These are phyloP conservation scores for Drosophila biarmipes DNA, from an alignment of 1,140 invertebrate genomes.

Conservation along the genomic window DNA sequence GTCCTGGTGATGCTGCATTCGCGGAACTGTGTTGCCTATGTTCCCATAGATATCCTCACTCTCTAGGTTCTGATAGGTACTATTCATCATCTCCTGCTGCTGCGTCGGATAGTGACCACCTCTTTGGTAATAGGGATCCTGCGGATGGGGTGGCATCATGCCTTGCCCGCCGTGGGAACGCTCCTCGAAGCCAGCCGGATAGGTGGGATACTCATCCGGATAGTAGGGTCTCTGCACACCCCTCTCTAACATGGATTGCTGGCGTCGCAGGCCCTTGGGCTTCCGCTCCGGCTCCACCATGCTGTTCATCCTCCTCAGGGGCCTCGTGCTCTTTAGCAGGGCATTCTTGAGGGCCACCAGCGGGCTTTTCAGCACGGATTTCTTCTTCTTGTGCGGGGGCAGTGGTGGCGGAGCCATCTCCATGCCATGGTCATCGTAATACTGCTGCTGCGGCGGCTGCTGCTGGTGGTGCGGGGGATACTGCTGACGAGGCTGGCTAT, in stretches of 20 bases:
- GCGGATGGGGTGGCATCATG: constrained; percentile 33
- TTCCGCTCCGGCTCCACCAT: constrained; percentile 82
- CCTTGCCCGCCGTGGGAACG: constrained; percentile 30
- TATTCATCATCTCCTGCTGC: constrained; percentile 75
- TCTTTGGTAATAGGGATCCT: constrained; percentile 62
- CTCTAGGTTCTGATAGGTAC: constrained; percentile 83
- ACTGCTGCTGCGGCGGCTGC: constrained; percentile 52
- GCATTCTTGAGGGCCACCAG: constrained; percentile 80
- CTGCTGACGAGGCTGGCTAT: constrained; percentile 29
- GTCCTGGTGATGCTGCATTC: constrained; percentile 44
- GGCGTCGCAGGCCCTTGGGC: constrained; percentile 70
- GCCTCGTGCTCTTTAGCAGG: constrained; percentile 75
- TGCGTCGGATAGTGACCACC: constrained; percentile 48
- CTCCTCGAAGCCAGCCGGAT: constrained; percentile 70
- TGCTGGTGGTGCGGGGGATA: constrained; percentile 15
- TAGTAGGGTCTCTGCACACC: constrained; percentile 77
- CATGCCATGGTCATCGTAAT: constrained; percentile 70
- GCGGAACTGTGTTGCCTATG: constrained; percentile 58
- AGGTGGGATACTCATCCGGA: constrained; percentile 79
- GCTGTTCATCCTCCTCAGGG: constrained; percentile 79
- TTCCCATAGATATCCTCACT: constrained; percentile 82
- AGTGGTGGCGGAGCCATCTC: constrained; percentile 64
- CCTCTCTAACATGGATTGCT: constrained; percentile 83
- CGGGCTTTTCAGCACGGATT: constrained; percentile 79
- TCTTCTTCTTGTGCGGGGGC: constrained; percentile 80